Percentiles rank a stretch among this genome's conserved stretches.
These are phyloP conservation scores for Copidosoma floridanum DNA, from an alignment of 1,140 invertebrate species.

Conservation along the genomic window DNA sequence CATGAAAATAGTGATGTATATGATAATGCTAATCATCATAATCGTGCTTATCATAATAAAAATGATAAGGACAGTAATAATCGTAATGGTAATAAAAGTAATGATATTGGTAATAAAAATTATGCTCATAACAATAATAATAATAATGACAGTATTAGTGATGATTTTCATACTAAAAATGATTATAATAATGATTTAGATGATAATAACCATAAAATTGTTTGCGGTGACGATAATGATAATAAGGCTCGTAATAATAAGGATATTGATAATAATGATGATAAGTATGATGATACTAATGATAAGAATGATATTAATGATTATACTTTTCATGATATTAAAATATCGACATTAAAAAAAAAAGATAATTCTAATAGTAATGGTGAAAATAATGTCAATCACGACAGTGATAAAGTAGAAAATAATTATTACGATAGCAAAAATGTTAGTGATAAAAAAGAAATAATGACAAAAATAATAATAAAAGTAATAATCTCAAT, in stretches of 20 bases:
- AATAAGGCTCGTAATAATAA: background rate
- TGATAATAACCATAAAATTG: background rate
- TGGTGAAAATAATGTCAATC: background rate
- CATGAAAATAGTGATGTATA: background rate
- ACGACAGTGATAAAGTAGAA: background rate
- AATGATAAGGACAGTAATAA: background rate
- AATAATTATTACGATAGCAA: background rate
- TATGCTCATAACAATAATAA: background rate
- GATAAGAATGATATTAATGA: no score
- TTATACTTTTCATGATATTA: background rate
- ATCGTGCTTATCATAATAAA: background rate
- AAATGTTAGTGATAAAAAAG: background rate
- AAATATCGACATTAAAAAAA: background rate
- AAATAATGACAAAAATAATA: background rate
- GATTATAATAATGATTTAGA: background rate
- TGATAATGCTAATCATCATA: background rate
- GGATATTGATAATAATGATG: no score
- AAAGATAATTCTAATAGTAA: background rate
- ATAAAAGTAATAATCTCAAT: background rate
- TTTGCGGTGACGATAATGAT: background rate
- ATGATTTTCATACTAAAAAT: background rate
- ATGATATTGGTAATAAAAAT: background rate
- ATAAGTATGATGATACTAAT: no score
- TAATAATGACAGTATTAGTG: background rate
- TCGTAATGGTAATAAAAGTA: background rate